A percentile compares a stretch with the other conserved stretches of the same genome.
phyloP scores from a whole-genome alignment of 2,797 vertebrate species.

The Bradypus variegatus region DNA sequence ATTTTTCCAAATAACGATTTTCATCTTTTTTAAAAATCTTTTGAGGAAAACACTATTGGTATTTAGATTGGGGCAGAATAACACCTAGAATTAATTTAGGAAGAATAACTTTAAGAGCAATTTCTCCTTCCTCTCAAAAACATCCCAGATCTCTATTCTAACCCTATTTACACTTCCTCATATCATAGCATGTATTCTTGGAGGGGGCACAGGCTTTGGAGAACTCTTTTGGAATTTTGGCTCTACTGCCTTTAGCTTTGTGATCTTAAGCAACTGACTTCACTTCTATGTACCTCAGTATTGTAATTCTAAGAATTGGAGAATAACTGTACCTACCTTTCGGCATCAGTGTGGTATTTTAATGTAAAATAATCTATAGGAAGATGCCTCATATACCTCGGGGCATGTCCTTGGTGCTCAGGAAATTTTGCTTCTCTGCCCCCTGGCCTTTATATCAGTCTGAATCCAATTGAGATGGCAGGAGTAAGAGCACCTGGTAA shows the following conservation, averaged over 20 bases:
- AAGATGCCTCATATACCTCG: neutral
- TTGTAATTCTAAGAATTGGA: constrained; percentile 5
- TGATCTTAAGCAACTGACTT: neutral
- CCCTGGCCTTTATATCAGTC: neutral
- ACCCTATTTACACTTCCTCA: neutral
- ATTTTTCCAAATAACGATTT: constrained; percentile 15
- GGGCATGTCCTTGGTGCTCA: neutral
- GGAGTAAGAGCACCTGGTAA: neutral
- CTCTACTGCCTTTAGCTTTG: neutral
- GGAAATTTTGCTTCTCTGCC: neutral
- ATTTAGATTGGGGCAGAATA: neutral
- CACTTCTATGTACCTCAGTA: neutral
- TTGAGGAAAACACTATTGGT: neutral
- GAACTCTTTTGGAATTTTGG: neutral
- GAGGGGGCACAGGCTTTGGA: neutral
- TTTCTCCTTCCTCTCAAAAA: neutral
- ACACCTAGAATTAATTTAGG: neutral
- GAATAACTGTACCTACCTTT: neutral
- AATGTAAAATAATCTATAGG: neutral
- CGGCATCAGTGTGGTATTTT: neutral
- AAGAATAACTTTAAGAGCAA: neutral
- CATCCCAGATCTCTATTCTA: neutral
- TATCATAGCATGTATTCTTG: neutral
- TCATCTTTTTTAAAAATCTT: neutral
- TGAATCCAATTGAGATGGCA: neutral